phyloP scores from a whole-genome alignment of 2,888 invertebrate genomes.

The Odontomyia ornata region DNA sequence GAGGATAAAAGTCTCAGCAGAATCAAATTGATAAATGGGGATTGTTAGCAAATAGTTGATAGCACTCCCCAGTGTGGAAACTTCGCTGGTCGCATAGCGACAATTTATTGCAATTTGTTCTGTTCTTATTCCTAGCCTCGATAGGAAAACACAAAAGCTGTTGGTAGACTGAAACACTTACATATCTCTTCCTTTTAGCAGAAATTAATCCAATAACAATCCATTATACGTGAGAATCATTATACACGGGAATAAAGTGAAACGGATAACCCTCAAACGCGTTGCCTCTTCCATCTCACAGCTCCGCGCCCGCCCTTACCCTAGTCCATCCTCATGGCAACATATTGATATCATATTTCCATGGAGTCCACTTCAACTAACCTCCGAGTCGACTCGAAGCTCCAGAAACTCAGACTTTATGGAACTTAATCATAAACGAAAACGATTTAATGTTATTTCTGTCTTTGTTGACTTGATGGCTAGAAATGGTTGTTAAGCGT shows the following conservation, averaged over 20 bases:
- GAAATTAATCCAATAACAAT: not conserved
- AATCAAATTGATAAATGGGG: too few species aligned
- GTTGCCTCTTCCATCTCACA: not conserved
- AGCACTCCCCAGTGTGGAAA: too few species aligned
- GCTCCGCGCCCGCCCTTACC: too few species aligned
- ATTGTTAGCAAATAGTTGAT: too few species aligned
- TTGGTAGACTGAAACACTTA: not conserved
- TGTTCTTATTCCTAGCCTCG: too few species aligned
- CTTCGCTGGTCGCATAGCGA: too few species aligned
- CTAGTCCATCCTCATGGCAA: not conserved
- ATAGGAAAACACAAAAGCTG: too few species aligned
- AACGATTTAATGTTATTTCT: slow-evolving; percentile 22
- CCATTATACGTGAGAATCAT: too few species aligned
- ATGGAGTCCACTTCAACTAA: not conserved
- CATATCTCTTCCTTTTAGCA: not conserved
- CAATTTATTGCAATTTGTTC: too few species aligned
- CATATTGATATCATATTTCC: slow-evolving; percentile 14
- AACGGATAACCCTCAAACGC: not conserved
- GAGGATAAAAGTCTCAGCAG: too few species aligned
- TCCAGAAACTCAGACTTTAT: not conserved
- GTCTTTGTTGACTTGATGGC: not conserved
- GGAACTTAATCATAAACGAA: not conserved
- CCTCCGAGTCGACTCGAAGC: too few species aligned
- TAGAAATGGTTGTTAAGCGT: not conserved
- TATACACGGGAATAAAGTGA: not conserved